These are phyloP conservation scores for Engystomops pustulosus DNA, from an alignment of 2,113 vertebrate genomes.

Conservation along the genomic window DNA sequence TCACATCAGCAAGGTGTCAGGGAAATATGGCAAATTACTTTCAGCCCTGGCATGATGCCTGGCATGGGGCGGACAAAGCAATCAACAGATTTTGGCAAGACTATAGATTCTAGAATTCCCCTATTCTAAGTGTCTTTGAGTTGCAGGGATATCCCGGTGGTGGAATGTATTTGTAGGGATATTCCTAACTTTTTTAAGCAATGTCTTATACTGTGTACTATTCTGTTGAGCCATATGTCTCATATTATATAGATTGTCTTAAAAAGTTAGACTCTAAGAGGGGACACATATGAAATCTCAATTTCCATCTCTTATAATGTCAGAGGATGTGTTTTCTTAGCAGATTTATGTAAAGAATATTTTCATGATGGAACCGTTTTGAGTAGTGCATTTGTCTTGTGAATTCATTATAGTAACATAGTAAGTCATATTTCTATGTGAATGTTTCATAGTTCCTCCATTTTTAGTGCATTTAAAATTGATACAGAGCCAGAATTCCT, in stretches of 20 bases:
- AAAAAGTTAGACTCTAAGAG: neutral
- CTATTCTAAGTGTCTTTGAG: neutral
- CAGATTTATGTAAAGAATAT: neutral
- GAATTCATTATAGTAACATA: slow-evolving; percentile 27
- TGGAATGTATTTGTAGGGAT: neutral
- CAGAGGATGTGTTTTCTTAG: neutral
- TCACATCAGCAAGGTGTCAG: no score
- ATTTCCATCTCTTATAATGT: neutral
- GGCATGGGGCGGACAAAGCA: neutral
- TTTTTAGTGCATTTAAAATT: slow-evolving; percentile 45
- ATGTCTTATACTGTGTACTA: neutral
- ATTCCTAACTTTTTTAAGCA: neutral
- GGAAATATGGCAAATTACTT: no score
- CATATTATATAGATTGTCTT: neutral
- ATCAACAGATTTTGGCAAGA: neutral
- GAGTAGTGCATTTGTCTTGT: slow-evolving; percentile 19
- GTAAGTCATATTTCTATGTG: slow-evolving; percentile 41
- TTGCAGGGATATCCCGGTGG: no score
- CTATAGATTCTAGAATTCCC: neutral
- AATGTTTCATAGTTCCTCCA: slow-evolving; percentile 13
- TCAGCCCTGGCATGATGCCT: no score
- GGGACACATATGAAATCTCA: neutral
- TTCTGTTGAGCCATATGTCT: neutral
- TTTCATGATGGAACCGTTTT: slow-evolving; percentile 1
- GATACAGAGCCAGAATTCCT: slow-evolving; percentile 21